Conservation (phyloP, 2,888 invertebrate genomes). For the Pegoplata infirma region DNA sequence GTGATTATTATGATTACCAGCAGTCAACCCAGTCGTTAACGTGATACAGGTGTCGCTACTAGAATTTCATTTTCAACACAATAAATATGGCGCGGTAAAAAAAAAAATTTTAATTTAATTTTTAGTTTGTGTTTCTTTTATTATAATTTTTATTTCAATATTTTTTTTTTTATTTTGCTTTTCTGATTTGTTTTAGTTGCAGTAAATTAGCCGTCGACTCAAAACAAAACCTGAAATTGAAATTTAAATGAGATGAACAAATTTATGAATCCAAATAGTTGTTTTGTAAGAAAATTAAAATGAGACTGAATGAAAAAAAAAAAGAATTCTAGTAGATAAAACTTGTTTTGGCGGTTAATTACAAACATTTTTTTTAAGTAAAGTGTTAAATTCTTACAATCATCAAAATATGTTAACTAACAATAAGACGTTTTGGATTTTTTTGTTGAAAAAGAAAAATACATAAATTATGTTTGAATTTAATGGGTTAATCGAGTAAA, state of each 20-base stretch:
- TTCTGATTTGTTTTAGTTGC: slow-evolving; percentile 40
- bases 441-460: too few species aligned
- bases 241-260: slow-evolving; percentile 38
- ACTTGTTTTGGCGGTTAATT: neutral
- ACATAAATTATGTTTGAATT: too few species aligned
- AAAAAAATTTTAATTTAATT: neutral
- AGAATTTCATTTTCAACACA: slow-evolving; percentile 44
- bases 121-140: neutral
- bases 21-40: slow-evolving; percentile 49
- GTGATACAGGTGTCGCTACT: slow-evolving; percentile 60
- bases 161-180: slow-evolving; percentile 20
- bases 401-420: too few species aligned
- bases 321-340: neutral
- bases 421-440: too few species aligned
- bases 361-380: too few species aligned
- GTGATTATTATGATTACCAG: slow-evolving; percentile 52
- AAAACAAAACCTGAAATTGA: slow-evolving; percentile 56
- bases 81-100: slow-evolving; percentile 1
- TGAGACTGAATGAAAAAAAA: neutral
- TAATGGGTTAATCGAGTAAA: too few species aligned
- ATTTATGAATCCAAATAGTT: slow-evolving; percentile 55
- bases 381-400: too few species aligned
- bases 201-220: slow-evolving; percentile 44
- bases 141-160: slow-evolving; percentile 15
- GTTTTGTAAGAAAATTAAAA: neutral